These are phyloP conservation scores for Antechinus stuartii DNA, from an alignment of 2,113 vertebrate species.

Conservation along the genomic window DNA sequence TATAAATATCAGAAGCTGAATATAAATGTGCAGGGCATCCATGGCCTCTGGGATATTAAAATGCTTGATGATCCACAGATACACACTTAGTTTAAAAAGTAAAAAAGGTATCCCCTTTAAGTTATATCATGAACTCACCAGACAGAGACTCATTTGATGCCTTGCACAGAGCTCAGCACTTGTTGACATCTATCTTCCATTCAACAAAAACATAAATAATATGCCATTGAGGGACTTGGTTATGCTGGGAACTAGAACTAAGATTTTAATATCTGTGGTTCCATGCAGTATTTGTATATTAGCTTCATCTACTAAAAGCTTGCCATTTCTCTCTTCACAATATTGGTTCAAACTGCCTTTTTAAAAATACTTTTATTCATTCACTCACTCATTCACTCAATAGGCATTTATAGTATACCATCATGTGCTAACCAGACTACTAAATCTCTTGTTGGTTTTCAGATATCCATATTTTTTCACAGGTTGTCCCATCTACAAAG, in stretches of 20 bases:
- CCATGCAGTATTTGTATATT: background rate
- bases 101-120: conserved; percentile 26
- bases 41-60: conserved; percentile 80
- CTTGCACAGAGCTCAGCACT: background rate
- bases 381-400: conserved; percentile 14
- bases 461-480: background rate
- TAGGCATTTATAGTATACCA: background rate
- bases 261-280: conserved; percentile 9
- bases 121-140: conserved; percentile 56
- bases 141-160: conserved; percentile 63
- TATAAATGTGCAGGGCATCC: conserved; percentile 74
- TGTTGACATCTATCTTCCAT: conserved; percentile 42
- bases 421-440: background rate
- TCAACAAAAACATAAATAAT: conserved; percentile 29
- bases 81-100: conserved; percentile 59
- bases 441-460: background rate
- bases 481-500: background rate
- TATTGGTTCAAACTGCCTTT: background rate
- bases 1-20: conserved; percentile 81
- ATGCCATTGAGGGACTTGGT: conserved; percentile 44
- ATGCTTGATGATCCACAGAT: conserved; percentile 72
- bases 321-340: background rate
- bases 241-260: conserved; percentile 8
- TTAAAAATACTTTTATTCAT: background rate
- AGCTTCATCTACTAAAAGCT: background rate